A percentile compares a stretch with the other conserved stretches of the same genome.
Evolutionary conservation across 2,113 vertebrate genomes (phyloP).

Genomic region (Entelurus aequoreus): DNA sequence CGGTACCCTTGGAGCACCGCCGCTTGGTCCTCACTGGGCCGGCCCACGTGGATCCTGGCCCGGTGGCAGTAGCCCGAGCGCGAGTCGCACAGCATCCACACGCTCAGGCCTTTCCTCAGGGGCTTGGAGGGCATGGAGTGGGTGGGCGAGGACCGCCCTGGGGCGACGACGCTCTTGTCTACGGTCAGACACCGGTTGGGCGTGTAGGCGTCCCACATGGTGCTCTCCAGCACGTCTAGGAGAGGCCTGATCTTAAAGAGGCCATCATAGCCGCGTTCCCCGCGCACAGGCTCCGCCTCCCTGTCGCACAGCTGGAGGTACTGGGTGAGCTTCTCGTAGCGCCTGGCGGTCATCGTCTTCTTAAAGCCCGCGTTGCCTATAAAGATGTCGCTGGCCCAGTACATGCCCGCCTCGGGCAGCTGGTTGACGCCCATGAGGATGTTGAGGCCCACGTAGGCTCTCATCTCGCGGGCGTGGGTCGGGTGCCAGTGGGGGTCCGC

Average conservation of each 20-base stretch:
- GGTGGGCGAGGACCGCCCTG: conserved; percentile 71
- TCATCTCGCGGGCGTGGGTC: conserved; percentile 76
- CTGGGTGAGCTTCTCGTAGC: conserved; percentile 77
- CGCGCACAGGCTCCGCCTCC: conserved; percentile 65
- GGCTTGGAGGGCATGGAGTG: conserved; percentile 78
- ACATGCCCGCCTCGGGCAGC: conserved; percentile 77
- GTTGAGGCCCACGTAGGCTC: conserved; percentile 74
- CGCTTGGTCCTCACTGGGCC: conserved; percentile 57
- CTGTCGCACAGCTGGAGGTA: conserved; percentile 76
- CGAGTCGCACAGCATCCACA: conserved; percentile 80
- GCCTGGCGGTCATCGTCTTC: conserved; percentile 76
- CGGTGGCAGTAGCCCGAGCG: conserved; percentile 78
- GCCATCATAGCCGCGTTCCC: conserved; percentile 73
- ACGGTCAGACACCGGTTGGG: conserved; percentile 76
- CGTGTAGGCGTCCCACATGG: conserved; percentile 74
- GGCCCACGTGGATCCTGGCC: conserved; percentile 68
- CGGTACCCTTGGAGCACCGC: conserved; percentile 55
- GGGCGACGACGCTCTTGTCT: conserved; percentile 69
- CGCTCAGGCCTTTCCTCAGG: conserved; percentile 71
- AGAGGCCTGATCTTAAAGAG: conserved; percentile 77
- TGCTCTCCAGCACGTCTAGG: conserved; percentile 74
- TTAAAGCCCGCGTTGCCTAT: conserved; percentile 79
- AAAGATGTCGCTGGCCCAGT: conserved; percentile 80
- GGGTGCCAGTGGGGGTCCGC: conserved; percentile 78
- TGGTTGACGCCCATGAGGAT: conserved; percentile 80